Evolutionary conservation across 2,113 vertebrate species (phyloP).

Genomic region (Notiomystis cincta): DNA sequence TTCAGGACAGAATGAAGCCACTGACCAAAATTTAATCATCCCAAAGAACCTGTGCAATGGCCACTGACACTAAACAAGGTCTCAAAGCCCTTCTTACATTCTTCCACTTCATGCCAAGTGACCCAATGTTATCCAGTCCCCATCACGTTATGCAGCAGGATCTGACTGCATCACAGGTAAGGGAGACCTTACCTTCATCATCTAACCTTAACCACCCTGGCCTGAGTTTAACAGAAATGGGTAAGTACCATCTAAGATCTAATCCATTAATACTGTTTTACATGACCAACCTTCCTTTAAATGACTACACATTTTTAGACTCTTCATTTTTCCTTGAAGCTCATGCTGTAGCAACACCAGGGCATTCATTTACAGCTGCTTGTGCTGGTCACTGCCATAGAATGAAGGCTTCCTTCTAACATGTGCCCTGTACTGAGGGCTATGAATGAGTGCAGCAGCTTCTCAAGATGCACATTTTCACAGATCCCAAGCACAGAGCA

Average conservation of each 20-base stretch:
- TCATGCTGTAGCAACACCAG: neutral
- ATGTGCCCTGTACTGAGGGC: neutral
- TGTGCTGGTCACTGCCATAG: neutral
- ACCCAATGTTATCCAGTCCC: neutral
- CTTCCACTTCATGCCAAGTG: neutral
- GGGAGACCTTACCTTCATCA: neutral
- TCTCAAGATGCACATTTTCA: neutral
- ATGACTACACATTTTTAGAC: neutral
- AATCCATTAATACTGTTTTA: neutral
- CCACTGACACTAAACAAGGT: neutral
- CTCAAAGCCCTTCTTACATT: neutral
- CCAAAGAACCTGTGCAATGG: rapidly evolving
- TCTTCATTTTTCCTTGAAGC: neutral
- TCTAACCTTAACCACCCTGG: neutral
- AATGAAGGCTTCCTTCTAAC: neutral
- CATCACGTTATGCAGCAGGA: neutral
- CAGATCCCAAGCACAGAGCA: neutral
- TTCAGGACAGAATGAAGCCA: neutral
- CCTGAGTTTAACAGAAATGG: neutral
- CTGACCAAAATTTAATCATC: neutral
- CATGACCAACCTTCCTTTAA: neutral
- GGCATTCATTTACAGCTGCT: neutral
- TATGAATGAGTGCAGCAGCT: neutral
- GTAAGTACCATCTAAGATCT: neutral
- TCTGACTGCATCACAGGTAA: neutral